A percentile compares a stretch with the other conserved stretches of the same genome.
Conservation (phyloP, 2,888 invertebrate genomes). For the Anoplius nigerrimus region DNA sequence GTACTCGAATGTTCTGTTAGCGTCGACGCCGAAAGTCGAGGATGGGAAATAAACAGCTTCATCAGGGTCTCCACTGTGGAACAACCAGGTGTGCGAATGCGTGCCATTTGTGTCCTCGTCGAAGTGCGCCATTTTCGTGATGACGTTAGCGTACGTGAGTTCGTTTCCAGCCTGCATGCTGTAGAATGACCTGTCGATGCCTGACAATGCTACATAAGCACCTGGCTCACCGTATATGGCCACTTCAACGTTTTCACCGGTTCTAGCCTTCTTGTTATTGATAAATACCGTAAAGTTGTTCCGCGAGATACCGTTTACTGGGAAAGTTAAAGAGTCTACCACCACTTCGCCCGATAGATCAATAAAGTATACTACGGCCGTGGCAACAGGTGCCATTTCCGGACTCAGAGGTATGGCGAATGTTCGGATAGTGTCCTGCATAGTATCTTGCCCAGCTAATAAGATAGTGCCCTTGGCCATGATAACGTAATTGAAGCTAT, state of each 20-base stretch:
- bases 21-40: constrained; percentile 93
- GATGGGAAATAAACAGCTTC: constrained; percentile 91
- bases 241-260: constrained; percentile 94
- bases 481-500: constrained; percentile 92
- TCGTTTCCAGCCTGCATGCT: constrained; percentile 96
- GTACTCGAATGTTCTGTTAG: constrained; percentile 94
- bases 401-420: constrained; percentile 89
- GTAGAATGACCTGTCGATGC: constrained; percentile 91
- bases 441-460: constrained; percentile 88
- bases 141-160: constrained; percentile 89
- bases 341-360: constrained; percentile 89
- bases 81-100: constrained; percentile 88
- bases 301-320: constrained; percentile 94
- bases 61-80: constrained; percentile 90
- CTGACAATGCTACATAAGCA: constrained; percentile 94
- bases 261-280: constrained; percentile 95
- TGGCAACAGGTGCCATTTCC: constrained; percentile 95
- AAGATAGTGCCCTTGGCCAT: constrained; percentile 95
- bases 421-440: constrained; percentile 85
- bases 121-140: constrained; percentile 91
- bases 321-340: constrained; percentile 96
- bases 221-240: constrained; percentile 96
- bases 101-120: constrained; percentile 92
- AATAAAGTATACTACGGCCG: constrained; percentile 91
- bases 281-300: constrained; percentile 93